A percentile compares a stretch with the other conserved stretches of the same genome.
These are phyloP conservation scores for Phalanger gymnotis DNA, from an alignment of 2,797 vertebrate genomes.

Conservation along the genomic window DNA sequence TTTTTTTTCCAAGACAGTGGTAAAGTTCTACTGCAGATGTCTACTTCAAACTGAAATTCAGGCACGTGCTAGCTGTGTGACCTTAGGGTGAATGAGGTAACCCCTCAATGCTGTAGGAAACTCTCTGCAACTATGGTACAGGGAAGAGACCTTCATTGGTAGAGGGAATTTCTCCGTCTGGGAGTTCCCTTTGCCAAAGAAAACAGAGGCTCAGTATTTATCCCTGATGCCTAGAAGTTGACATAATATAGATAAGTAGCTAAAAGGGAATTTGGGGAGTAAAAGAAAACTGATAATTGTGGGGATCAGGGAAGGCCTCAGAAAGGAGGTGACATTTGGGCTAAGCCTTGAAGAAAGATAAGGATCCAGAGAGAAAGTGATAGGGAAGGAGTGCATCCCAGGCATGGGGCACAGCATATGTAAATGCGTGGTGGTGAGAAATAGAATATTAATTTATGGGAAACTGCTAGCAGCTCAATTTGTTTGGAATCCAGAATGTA, in stretches of 20 bases:
- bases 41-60: background rate
- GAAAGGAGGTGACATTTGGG: background rate
- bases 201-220: background rate
- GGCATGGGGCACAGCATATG: too few relatives aligned
- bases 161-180: background rate
- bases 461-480: too few relatives aligned
- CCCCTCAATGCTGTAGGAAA: constrained; percentile 39
- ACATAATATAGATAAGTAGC: background rate
- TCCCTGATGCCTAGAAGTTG: background rate
- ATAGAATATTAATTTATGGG: too few relatives aligned
- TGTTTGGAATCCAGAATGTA: too few relatives aligned
- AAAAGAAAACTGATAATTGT: background rate
- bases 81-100: background rate
- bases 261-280: background rate
- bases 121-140: constrained; percentile 13
- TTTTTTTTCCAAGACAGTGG: background rate
- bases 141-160: constrained; percentile 17
- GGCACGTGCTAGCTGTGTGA: background rate
- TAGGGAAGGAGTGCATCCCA: too few relatives aligned
- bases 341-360: background rate
- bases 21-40: background rate
- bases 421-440: too few relatives aligned
- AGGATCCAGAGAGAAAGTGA: background rate
- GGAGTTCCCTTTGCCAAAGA: background rate
- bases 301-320: background rate